Percentiles rank a stretch among this genome's conserved stretches.
These are phyloP conservation scores for Scolanthus callimorphus DNA, from an alignment of 92 coral and sea anemone genomes.

Conservation along the genomic window DNA sequence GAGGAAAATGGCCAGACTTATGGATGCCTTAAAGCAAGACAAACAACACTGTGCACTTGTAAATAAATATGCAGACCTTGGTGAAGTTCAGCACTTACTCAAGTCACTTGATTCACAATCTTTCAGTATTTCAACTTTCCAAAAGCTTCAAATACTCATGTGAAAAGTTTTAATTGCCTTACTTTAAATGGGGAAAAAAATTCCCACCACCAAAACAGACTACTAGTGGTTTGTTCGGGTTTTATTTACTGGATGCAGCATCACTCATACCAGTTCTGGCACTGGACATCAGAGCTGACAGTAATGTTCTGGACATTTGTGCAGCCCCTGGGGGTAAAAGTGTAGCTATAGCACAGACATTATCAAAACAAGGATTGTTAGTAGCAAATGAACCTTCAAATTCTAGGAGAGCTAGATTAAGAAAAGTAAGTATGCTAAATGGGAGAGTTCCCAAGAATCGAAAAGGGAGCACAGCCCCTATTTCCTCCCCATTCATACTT, in stretches of 20 bases:
- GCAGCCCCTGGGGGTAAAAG: conserved; percentile 70
- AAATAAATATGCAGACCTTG: too few species aligned
- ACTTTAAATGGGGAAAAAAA: too few species aligned
- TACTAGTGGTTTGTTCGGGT: conserved; percentile 42
- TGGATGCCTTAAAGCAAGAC: neutral
- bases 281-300: conserved; percentile 20
- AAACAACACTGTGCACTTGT: conserved; percentile 53
- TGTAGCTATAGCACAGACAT: conserved; percentile 36
- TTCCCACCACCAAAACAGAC: conserved; percentile 36
- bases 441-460: too few species aligned
- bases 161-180: too few species aligned
- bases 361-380: conserved; percentile 30
- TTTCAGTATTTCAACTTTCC: too few species aligned
- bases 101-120: too few species aligned
- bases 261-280: conserved; percentile 46
- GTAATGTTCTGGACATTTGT: conserved; percentile 57
- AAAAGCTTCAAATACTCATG: too few species aligned
- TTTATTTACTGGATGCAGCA: conserved; percentile 56
- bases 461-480: too few species aligned
- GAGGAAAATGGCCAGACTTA: too few species aligned
- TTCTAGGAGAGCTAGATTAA: conserved; percentile 28
- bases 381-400: conserved; percentile 45
- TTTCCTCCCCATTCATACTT: too few species aligned
- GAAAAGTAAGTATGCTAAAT: conserved; percentile 35
- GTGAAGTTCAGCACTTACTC: too few species aligned